phyloP scores from a whole-genome alignment of 2,113 vertebrate species.

The Pluvianellus socialis region DNA sequence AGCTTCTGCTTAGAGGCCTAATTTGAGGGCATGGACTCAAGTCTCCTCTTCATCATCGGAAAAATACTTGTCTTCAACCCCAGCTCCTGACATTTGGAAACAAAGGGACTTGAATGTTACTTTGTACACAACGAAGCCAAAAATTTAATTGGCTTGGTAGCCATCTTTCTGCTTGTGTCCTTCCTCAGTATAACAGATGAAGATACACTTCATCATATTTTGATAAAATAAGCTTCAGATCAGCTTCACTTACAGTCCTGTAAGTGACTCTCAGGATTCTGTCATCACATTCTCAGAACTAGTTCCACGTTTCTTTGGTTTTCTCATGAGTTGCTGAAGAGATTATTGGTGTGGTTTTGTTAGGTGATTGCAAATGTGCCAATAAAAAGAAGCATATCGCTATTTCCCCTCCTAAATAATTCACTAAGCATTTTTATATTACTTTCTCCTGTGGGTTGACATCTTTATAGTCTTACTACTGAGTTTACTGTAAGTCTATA shows the following conservation, averaged over 20 bases:
- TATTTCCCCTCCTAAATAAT: background rate
- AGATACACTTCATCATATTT: background rate
- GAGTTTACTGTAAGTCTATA: background rate
- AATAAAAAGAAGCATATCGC: background rate
- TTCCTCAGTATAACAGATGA: background rate
- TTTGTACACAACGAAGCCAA: background rate
- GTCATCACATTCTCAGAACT: background rate
- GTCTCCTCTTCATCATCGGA: background rate
- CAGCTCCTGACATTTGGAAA: background rate
- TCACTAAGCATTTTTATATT: background rate
- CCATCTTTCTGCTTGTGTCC: background rate
- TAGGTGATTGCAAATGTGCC: background rate
- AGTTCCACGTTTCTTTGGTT: background rate
- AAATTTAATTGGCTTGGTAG: background rate
- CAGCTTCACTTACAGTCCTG: background rate
- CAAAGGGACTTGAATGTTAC: background rate
- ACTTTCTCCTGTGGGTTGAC: background rate
- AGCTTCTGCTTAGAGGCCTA: background rate
- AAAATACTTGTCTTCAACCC: background rate
- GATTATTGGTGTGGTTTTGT: background rate
- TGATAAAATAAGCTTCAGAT: background rate
- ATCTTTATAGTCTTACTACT: background rate
- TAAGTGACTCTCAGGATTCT: background rate
- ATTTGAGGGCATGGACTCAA: background rate
- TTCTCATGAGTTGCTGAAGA: background rate